Percentiles rank a stretch among this genome's conserved stretches.
Conservation (phyloP, 2,113 vertebrate genomes). For the Dissostichus mawsoni region DNA sequence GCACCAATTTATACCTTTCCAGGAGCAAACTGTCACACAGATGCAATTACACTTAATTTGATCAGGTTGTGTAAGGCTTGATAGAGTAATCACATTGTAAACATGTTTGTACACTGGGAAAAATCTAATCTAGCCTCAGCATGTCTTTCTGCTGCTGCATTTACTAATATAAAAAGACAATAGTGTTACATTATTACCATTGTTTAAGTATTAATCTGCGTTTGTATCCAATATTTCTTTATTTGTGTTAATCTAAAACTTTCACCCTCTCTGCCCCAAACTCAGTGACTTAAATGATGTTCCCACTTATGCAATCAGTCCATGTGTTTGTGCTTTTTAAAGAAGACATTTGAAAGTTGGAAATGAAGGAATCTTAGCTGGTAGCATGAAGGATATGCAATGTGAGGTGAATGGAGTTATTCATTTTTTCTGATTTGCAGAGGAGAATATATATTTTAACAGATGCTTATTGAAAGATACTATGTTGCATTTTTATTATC, state of each 20-base stretch:
- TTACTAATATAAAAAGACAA: background rate
- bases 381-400: constrained; percentile 26
- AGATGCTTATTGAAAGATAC: constrained; percentile 33
- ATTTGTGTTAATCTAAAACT: background rate
- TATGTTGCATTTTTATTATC: constrained; percentile 26
- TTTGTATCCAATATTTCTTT: background rate
- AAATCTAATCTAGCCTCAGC: background rate
- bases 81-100: constrained; percentile 22
- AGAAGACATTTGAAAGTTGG: constrained; percentile 48
- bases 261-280: constrained; percentile 30
- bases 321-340: constrained; percentile 1
- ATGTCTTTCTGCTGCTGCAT: background rate
- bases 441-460: constrained; percentile 49
- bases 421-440: background rate
- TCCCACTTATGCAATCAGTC: constrained; percentile 50
- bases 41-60: background rate
- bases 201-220: background rate
- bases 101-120: background rate
- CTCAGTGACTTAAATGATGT: constrained; percentile 31
- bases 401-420: constrained; percentile 22
- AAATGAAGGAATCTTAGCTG: constrained; percentile 6
- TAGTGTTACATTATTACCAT: constrained; percentile 3
- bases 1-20: constrained; percentile 36
- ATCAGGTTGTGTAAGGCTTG: constrained; percentile 20
- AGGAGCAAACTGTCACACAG: constrained; percentile 10